These are phyloP conservation scores for Pyxicephalus adspersus DNA, from an alignment of 2,113 vertebrate species.

Conservation along the genomic window DNA sequence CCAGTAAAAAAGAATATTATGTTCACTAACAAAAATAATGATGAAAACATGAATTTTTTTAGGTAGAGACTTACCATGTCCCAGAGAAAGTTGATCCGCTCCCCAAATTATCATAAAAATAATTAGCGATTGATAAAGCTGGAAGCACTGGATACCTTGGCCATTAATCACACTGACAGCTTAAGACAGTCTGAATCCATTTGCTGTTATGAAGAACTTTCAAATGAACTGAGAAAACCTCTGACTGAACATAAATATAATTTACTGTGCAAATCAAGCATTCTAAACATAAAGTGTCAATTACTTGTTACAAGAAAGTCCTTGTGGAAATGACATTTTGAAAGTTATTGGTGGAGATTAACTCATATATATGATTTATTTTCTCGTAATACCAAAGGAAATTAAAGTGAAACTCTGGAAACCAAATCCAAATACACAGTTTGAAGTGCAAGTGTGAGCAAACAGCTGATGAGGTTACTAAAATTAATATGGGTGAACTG, in stretches of 20 bases:
- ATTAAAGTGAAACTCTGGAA: too few relatives aligned
- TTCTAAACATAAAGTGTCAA: constrained; percentile 7
- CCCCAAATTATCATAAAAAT: constrained; percentile 56
- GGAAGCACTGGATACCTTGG: constrained; percentile 39
- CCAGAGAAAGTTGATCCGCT: constrained; percentile 45
- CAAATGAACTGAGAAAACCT: constrained; percentile 50
- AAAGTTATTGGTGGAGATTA: neutral
- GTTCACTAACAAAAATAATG: neutral
- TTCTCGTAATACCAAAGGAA: too few relatives aligned
- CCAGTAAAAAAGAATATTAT: neutral
- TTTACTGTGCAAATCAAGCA: neutral
- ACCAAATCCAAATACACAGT: too few relatives aligned
- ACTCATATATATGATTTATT: neutral
- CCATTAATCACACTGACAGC: constrained; percentile 55
- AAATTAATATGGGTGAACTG: too few relatives aligned
- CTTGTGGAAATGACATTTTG: neutral
- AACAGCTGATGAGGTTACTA: too few relatives aligned
- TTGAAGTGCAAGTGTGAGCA: too few relatives aligned
- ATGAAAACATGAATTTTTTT: constrained; percentile 28
- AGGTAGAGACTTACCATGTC: constrained; percentile 8
- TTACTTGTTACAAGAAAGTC: neutral
- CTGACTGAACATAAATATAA: constrained; percentile 29
- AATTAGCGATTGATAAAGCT: constrained; percentile 57
- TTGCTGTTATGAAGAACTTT: constrained; percentile 32
- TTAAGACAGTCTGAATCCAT: constrained; percentile 28